Evolutionary conservation across 2,797 vertebrate genomes (phyloP), one percentile per base, ranked within the genome.

Genomic region (Pseudomugil gertrudae): DNA sequence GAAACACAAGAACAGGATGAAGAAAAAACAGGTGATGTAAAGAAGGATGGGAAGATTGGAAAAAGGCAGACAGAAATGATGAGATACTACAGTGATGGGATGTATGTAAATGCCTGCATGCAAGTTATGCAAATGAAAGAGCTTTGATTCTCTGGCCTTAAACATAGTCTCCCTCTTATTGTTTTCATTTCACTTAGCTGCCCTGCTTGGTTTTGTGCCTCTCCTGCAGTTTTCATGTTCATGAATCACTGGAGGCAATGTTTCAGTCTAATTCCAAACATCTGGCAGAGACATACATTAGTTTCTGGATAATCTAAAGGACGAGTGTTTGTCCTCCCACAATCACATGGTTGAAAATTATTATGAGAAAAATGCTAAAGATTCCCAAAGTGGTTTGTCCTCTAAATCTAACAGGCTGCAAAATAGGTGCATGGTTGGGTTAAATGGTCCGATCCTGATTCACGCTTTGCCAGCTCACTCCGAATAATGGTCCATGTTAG

Each of bases 101-200:
- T 66, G 80, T 77, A 72, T 81, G 78, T 76, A 81, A 76, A 87
- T 72, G 65, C 74, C 55, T 63, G 69, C 71, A 57, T 78, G 77
- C 69, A 78, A 74, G 80, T 64, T 88, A 91, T 90, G 88, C 85
- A 90, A 88, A 90, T 89, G 29, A 43, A 69, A 24, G 11, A 1
- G 32, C 76, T 84, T 87, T 89, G 84, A 84, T 85, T 84, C 63
- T 77, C 57, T 17, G 73, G 70, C 66, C 84, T 81, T 76, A 77
- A 71, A 84, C 78, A 70, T 57, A 33, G 69, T 58, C 78, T 81
- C 48, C 47, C 24, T 78, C 67, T 60, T 48, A 51, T 83, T 83
- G 65, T 74, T 74, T 79, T 63, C 36, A 58, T 69, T 84, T 69
- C 53, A 23, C 64, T 57, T 55, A 57, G 60, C 15, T 36, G 38